phyloP scores from a whole-genome alignment of 2,797 vertebrate genomes.

The Naso thynnoides region DNA sequence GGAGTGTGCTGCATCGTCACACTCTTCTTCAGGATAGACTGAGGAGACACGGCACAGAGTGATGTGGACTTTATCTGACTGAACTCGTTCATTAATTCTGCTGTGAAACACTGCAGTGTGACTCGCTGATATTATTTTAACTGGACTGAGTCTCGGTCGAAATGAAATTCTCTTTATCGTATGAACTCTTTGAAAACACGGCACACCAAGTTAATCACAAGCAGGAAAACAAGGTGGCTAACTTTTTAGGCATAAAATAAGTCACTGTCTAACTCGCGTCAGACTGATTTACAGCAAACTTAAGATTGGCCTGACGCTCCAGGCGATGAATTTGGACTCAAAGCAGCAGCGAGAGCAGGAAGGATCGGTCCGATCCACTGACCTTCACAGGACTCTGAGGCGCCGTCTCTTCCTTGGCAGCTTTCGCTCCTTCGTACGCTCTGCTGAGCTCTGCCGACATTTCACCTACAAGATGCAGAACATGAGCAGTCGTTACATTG shows the following conservation, averaged over 20 bases:
- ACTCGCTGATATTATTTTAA: neutral
- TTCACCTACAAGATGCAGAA: constrained; percentile 62
- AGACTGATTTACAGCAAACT: neutral
- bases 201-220: neutral
- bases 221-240: neutral
- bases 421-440: constrained; percentile 78
- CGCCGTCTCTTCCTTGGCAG: constrained; percentile 54
- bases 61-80: neutral
- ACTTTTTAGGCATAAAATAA: neutral
- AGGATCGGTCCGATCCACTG: constrained; percentile 8
- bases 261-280: neutral
- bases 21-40: constrained; percentile 88
- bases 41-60: constrained; percentile 8
- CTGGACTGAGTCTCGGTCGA: neutral
- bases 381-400: constrained; percentile 71
- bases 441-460: constrained; percentile 80
- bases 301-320: too few relatives aligned
- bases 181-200: too few relatives aligned
- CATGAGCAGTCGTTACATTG: neutral
- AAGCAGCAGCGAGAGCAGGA: neutral
- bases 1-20: constrained; percentile 87
- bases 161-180: too few relatives aligned
- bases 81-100: neutral
- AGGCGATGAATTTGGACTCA: neutral
- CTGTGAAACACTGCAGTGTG: neutral